Conservation (phyloP, 2,113 vertebrate genomes). For the Callipepla californica region DNA sequence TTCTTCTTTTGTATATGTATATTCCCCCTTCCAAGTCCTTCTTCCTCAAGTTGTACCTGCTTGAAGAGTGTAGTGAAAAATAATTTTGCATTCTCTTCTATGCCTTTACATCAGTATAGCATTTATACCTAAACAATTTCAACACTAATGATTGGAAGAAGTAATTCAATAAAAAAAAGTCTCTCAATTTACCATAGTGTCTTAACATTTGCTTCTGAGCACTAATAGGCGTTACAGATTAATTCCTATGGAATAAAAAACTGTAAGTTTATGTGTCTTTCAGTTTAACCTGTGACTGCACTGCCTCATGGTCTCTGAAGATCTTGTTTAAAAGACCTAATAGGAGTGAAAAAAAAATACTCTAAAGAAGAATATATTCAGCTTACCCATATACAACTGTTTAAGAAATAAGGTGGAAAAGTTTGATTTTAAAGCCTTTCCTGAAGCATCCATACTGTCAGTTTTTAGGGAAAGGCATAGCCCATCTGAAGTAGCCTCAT, state of each 20-base stretch:
- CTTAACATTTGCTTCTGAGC: not conserved
- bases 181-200: not conserved
- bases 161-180: not conserved
- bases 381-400: not conserved
- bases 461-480: not conserved
- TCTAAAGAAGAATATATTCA: not conserved
- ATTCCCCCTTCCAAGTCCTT: not conserved
- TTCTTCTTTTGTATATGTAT: not conserved
- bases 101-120: fast-evolving
- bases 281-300: not conserved
- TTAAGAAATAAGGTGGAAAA: not conserved
- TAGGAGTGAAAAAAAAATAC: not conserved
- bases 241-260: not conserved
- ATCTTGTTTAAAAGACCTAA: not conserved
- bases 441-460: not conserved
- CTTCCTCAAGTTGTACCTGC: fast-evolving
- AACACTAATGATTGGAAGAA: not conserved
- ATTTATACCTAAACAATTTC: not conserved
- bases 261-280: not conserved
- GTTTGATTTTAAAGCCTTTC: not conserved
- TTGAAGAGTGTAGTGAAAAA: not conserved
- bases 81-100: not conserved
- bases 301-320: not conserved
- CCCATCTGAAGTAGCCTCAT: not conserved
- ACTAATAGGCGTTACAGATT: not conserved